Evolutionary conservation across 92 coral and sea anemone species (phyloP).

Genomic region (Zoanthus sociatus): DNA sequence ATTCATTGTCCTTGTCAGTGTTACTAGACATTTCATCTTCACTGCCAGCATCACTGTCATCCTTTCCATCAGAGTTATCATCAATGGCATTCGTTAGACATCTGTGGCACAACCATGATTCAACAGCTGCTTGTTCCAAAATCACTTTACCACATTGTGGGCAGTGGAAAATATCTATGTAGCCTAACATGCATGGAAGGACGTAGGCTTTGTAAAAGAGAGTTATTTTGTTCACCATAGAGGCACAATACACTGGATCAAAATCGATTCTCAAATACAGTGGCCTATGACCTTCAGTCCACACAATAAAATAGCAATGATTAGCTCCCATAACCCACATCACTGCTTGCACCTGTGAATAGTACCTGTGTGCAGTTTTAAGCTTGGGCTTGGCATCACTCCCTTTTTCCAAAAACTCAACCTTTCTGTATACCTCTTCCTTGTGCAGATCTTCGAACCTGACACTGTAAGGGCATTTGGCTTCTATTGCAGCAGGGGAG

Average conservation of each 20-base stretch:
- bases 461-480: slow-evolving; percentile 38
- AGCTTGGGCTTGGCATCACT: background rate
- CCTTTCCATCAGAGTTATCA: background rate
- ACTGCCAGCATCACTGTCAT: slow-evolving; percentile 22
- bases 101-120: slow-evolving; percentile 38
- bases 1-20: background rate
- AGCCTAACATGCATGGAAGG: slow-evolving; percentile 52
- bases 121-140: slow-evolving; percentile 45
- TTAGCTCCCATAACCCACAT: slow-evolving; percentile 41
- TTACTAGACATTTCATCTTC: slow-evolving; percentile 13
- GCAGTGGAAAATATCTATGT: slow-evolving; percentile 37
- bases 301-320: slow-evolving; percentile 52
- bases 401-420: slow-evolving; percentile 4
- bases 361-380: slow-evolving; percentile 27
- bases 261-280: background rate
- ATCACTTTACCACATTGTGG: slow-evolving; percentile 60
- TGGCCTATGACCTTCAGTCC: slow-evolving; percentile 51
- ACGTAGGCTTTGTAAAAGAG: slow-evolving; percentile 47
- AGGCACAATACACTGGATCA: background rate
- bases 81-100: slow-evolving; percentile 31
- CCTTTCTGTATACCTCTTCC: background rate
- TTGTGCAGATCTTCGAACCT: background rate
- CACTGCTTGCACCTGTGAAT: slow-evolving; percentile 38
- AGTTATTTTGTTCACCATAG: slow-evolving; percentile 21
- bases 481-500: slow-evolving; percentile 11